Percentiles rank a stretch among this genome's conserved stretches.
Conservation (phyloP, 1,140 invertebrate genomes). For the Leptinotarsa defecta region DNA sequence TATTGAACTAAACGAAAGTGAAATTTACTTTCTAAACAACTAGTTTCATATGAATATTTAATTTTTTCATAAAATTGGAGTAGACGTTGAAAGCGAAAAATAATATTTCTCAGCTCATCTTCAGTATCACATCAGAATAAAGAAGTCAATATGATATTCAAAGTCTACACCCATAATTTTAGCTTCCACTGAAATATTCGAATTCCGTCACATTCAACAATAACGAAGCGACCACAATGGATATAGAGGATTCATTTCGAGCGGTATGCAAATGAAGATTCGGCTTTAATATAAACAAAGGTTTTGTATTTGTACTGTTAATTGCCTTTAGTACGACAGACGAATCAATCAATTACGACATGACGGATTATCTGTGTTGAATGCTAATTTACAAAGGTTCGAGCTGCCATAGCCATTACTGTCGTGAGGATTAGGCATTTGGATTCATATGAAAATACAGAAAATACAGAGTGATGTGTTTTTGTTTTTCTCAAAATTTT, state of each 20-base stretch:
- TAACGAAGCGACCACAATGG: neutral
- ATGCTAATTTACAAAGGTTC: conserved; percentile 16
- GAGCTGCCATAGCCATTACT: neutral
- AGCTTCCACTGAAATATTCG: no score
- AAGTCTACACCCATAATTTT: neutral
- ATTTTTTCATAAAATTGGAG: no score
- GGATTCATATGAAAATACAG: neutral
- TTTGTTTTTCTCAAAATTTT: no score
- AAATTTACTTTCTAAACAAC: no score
- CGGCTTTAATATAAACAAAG: conserved; percentile 13
- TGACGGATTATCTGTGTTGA: conserved; percentile 4
- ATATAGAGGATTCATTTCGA: neutral
- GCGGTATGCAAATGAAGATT: conserved; percentile 19
- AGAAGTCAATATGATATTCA: no score
- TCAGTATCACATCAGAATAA: no score
- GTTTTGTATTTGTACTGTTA: conserved; percentile 19
- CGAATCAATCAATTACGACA: conserved; percentile 17
- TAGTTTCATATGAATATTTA: no score
- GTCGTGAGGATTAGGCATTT: neutral
- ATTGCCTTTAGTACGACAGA: conserved; percentile 17
- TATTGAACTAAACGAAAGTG: no score
- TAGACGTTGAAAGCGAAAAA: no score
- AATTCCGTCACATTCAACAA: no score
- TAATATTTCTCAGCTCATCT: no score
- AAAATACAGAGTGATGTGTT: no score